A percentile compares a stretch with the other conserved stretches of the same genome.
These are phyloP conservation scores for Agrochola macilenta DNA, from an alignment of 2,888 invertebrate species.

Conservation along the genomic window DNA sequence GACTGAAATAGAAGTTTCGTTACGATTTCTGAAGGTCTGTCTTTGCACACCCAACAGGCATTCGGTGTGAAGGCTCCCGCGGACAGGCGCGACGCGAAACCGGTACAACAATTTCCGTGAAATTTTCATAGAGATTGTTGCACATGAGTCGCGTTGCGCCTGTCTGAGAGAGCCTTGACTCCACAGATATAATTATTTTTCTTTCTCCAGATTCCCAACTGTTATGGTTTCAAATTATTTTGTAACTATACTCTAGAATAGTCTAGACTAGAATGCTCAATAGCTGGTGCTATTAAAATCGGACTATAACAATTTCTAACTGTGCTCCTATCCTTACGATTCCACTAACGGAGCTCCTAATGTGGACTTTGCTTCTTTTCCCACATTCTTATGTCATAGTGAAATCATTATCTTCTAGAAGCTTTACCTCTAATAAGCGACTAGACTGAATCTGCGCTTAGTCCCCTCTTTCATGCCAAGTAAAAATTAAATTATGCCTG, in stretches of 20 bases:
- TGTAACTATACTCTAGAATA: background rate
- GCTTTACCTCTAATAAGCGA: background rate
- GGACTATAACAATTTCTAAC: slow-evolving; percentile 13
- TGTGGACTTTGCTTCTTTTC: background rate
- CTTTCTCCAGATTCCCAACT: background rate
- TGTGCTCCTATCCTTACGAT: background rate
- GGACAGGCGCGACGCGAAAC: too few species aligned
- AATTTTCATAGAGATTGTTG: too few species aligned
- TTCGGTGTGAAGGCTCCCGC: background rate
- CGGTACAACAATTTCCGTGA: too few species aligned
- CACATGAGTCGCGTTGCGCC: too few species aligned
- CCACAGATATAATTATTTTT: background rate
- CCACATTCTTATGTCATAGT: background rate
- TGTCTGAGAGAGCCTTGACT: background rate
- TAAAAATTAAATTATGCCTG: slow-evolving; percentile 28
- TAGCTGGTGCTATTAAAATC: slow-evolving; percentile 41
- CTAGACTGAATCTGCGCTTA: slow-evolving; percentile 4
- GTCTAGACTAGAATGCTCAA: slow-evolving; percentile 13
- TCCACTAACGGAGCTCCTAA: background rate
- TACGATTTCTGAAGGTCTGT: slow-evolving; percentile 20
- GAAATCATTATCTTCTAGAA: slow-evolving; percentile 4
- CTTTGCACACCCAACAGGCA: background rate
- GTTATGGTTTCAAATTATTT: slow-evolving; percentile 2
- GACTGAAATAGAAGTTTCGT: background rate
- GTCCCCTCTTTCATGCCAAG: background rate